Percentiles rank a stretch among this genome's conserved stretches.
Evolutionary conservation across 2,888 invertebrate species (phyloP).

Genomic region (Muschampia plurimacula): DNA sequence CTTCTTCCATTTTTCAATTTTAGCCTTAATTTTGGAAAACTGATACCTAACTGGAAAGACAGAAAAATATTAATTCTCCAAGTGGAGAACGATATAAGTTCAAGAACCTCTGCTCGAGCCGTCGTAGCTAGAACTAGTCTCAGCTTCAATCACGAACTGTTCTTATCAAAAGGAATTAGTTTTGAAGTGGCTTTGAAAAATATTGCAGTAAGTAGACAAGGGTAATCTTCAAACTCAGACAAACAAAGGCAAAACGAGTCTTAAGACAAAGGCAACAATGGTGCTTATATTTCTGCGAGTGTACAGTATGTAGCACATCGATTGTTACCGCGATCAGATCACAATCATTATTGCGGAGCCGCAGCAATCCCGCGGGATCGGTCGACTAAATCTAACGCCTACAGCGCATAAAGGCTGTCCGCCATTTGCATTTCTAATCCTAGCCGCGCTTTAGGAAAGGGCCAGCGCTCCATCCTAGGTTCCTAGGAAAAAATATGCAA

Average conservation of each 20-base stretch:
- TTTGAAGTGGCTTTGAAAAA: not conserved
- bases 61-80: not conserved
- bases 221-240: not conserved
- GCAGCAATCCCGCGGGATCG: conserved; percentile 21
- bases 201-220: not conserved
- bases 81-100: not conserved
- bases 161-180: conserved; percentile 2
- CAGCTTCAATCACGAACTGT: not conserved
- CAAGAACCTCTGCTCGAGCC: not conserved
- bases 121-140: not conserved
- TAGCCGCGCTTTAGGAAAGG: not conserved
- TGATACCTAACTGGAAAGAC: no score
- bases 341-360: conserved; percentile 6
- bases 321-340: conserved; percentile 23
- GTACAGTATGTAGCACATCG: not conserved
- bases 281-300: not conserved
- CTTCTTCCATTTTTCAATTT: no score
- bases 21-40: no score
- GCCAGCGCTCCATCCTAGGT: conserved; percentile 10
- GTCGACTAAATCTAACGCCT: conserved; percentile 26
- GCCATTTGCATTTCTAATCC: conserved; percentile 20
- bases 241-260: not conserved
- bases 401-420: conserved; percentile 14
- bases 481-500: conserved; percentile 36
- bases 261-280: not conserved